Base-by-base conservation (phyloP, 1,140 invertebrate genomes). In the Chelonus insularis region DNA sequence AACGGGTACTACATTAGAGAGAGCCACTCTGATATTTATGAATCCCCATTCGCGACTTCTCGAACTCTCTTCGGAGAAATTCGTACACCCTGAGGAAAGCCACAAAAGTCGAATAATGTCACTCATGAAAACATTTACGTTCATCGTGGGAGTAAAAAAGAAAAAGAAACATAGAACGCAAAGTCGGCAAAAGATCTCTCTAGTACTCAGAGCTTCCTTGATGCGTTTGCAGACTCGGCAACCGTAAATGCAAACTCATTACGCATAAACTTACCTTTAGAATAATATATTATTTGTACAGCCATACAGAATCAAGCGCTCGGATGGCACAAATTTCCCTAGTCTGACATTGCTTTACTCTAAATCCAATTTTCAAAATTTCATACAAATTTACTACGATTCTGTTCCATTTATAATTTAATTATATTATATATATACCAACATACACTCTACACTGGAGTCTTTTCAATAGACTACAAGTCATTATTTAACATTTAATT, bases 1-100 rank as follows among this genome's bases (percentile, higher is more conserved):
- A 62, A 54, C 60, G 54, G 36, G 50, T 37, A 55, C 59, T 61
- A 61, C 59, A 61, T 61, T 61, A 61, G 59, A 61, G 51, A 36
- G 41, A 55, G 51, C 50, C 50, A 61, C 59, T 55, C 39, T 21
- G 50, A 61, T 61, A 61, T 61, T 61, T 61, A 61, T 55, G 59
- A 55, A 54, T 54, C 59, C 25, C 43, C 50, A 54, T 61, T 32
- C 14, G 21, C 48, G 58, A 45, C 12, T 60, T 20, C 23, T 20
- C 23, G 39, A 34, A 16, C 4, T 34, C 34, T 20, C 14, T 43
- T 21, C n/a, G 23, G 16, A 52, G 25, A 59, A 50, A 50, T 48
- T 16, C 34, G 52, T 55, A 18, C 34, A 39, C 20, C 52, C 34
- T 55, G 14, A 39, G 34, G 34, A 55, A 55, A 37, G 16, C 52